Conservation (phyloP, 2,113 vertebrate genomes). For the Spea bombifrons region DNA sequence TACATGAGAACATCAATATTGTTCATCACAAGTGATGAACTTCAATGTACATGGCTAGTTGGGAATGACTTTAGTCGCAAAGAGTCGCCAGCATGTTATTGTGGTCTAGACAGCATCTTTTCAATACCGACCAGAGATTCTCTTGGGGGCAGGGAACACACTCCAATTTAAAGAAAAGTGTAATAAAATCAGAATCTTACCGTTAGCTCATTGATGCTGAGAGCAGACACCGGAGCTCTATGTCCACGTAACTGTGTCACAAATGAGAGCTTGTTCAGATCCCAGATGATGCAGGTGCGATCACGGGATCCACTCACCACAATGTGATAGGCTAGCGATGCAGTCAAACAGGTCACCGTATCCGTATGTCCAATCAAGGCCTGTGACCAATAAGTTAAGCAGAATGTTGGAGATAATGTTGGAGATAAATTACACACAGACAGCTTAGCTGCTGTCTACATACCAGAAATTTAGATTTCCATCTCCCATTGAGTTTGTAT, state of each 20-base stretch:
- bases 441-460: background rate
- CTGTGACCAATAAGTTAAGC: constrained; percentile 59
- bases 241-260: constrained; percentile 93
- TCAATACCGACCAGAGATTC: too few species aligned
- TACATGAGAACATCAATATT: too few species aligned
- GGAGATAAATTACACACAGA: background rate
- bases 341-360: constrained; percentile 87
- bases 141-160: too few species aligned
- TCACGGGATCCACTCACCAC: constrained; percentile 93
- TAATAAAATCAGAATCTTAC: constrained; percentile 60
- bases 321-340: constrained; percentile 90
- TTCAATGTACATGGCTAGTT: too few species aligned
- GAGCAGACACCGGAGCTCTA: constrained; percentile 88
- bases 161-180: too few species aligned
- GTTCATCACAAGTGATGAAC: too few species aligned
- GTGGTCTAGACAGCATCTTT: too few species aligned
- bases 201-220: constrained; percentile 96
- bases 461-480: too few species aligned
- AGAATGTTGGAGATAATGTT: too few species aligned
- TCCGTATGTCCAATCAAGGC: constrained; percentile 95
- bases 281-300: constrained; percentile 97
- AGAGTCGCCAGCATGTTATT: too few species aligned
- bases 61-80: too few species aligned
- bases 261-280: constrained; percentile 93
- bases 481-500: too few species aligned